Evolutionary conservation across 2,797 vertebrate species (phyloP).

Genomic region (Lindbergichthys nudifrons): DNA sequence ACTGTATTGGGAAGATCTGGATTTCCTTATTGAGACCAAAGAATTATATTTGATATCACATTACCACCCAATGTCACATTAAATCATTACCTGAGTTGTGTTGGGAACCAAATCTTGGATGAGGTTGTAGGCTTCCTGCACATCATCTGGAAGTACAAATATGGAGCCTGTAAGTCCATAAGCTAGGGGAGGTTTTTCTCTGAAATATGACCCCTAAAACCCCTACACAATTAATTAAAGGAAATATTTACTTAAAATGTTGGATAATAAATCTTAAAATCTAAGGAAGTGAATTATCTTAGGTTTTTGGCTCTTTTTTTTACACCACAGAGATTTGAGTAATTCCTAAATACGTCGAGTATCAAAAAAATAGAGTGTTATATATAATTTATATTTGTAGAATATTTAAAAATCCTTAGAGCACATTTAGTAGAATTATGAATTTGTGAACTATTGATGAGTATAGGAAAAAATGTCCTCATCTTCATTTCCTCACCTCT

Average conservation of each 20-base stretch:
- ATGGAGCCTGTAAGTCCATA: background rate
- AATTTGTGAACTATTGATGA: background rate
- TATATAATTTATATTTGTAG: background rate
- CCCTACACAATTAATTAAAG: background rate
- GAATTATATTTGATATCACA: background rate
- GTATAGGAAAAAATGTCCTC: background rate
- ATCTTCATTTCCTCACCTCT: background rate
- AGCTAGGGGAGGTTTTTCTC: background rate
- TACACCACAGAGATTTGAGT: background rate
- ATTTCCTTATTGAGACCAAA: background rate
- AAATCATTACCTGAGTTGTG: constrained; percentile 89
- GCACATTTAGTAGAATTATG: background rate
- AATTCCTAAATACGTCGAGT: too few relatives aligned
- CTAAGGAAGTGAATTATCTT: background rate
- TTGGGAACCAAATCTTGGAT: constrained; percentile 95
- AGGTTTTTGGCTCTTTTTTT: background rate
- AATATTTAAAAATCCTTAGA: background rate
- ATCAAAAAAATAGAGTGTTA: too few relatives aligned
- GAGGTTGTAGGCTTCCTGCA: constrained; percentile 96
- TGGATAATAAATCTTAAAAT: background rate
- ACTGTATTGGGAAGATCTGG: background rate
- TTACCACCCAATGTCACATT: background rate
- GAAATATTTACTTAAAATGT: background rate
- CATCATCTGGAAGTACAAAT: constrained; percentile 87
- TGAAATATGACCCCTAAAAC: constrained; percentile 5